A percentile compares a stretch with the other conserved stretches of the same genome.
Conservation (phyloP, 1,140 invertebrate genomes). For the Pinna nobilis region DNA sequence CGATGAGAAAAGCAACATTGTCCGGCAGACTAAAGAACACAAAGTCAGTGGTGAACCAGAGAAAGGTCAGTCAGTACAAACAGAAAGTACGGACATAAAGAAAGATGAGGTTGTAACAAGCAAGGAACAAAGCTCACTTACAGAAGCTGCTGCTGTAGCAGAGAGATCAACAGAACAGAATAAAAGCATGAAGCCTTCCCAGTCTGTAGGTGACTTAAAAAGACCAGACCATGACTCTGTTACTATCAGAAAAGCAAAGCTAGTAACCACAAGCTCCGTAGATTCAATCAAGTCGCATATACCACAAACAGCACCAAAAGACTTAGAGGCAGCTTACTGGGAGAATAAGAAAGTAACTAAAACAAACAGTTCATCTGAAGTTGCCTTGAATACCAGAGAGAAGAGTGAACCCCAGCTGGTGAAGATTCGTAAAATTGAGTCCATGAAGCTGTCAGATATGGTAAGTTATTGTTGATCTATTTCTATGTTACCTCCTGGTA, state of each 20-base stretch:
- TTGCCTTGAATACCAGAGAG: slow-evolving; percentile 39
- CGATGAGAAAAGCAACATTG: slow-evolving; percentile 21
- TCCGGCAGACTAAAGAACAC: background rate
- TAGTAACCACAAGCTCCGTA: background rate
- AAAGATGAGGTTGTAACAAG: no score
- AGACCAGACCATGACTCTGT: background rate
- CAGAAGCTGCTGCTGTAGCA: background rate
- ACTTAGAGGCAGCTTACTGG: slow-evolving; percentile 30
- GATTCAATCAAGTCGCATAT: background rate
- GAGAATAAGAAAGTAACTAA: slow-evolving; percentile 14
- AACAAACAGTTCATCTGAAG: background rate
- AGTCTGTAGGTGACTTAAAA: no score
- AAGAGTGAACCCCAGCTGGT: slow-evolving; percentile 57
- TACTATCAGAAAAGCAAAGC: background rate
- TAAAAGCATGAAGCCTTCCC: no score
- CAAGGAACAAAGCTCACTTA: no score
- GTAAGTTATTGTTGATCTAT: no score
- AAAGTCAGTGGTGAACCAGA: background rate
- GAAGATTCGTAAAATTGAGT: slow-evolving; percentile 60
- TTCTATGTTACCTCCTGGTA: no score
- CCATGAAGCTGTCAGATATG: slow-evolving; percentile 38
- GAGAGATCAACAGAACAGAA: no score
- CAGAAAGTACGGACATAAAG: no score
- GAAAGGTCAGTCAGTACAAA: background rate
- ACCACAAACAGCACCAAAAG: slow-evolving; percentile 19